These are phyloP conservation scores for Zophobas atratus DNA, from an alignment of 1,140 invertebrate genomes.

Conservation along the genomic window DNA sequence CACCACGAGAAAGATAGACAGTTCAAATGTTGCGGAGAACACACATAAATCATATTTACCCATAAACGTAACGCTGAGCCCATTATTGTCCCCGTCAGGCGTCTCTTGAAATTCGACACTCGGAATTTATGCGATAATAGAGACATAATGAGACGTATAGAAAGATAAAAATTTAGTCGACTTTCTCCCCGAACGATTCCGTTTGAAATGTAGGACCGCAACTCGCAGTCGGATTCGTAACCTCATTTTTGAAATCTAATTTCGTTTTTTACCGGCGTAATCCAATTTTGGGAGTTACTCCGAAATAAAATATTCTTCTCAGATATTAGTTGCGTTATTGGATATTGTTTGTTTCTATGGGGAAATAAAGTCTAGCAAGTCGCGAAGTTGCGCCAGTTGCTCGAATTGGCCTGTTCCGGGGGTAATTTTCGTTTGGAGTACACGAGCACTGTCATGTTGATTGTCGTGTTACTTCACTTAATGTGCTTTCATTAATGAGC, in stretches of 20 bases:
- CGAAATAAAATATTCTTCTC: constrained; percentile 21
- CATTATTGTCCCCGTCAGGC: not conserved
- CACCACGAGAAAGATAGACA: not conserved
- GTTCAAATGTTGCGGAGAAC: not conserved
- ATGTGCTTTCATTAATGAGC: constrained; percentile 30
- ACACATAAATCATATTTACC: not conserved
- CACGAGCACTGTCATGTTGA: constrained; percentile 19
- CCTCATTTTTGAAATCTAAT: constrained; percentile 34
- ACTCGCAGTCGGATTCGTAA: constrained; percentile 15
- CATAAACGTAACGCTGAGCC: too few species aligned
- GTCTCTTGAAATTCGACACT: not conserved
- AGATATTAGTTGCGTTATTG: constrained; percentile 25
- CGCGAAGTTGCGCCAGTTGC: not conserved
- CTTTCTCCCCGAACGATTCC: constrained; percentile 1
- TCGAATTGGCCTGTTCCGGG: not conserved
- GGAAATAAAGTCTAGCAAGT: constrained; percentile 12
- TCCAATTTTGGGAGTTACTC: constrained; percentile 20
- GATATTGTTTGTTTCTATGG: constrained; percentile 30
- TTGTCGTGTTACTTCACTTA: constrained; percentile 5
- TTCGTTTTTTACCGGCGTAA: constrained; percentile 19
- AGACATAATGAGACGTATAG: constrained; percentile 12
- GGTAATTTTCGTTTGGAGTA: constrained; percentile 17
- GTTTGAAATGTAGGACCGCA: constrained; percentile 39
- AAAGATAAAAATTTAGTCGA: constrained; percentile 10
- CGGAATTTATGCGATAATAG: constrained; percentile 18